phyloP scores from a whole-genome alignment of 2,888 invertebrate species.

The Harpalus rubripes region DNA sequence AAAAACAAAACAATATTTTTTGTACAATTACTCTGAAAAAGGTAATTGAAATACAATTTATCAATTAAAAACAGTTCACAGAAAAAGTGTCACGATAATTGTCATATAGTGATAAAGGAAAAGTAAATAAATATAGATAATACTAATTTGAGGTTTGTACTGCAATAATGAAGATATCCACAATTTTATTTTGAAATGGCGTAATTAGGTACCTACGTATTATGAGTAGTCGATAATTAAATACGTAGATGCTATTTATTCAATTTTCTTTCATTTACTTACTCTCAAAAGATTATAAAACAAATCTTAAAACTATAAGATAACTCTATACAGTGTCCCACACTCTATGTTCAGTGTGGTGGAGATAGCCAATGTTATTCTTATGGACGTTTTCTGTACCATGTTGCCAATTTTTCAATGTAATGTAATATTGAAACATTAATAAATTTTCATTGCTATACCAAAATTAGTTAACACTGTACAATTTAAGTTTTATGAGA shows the following conservation, averaged over 20 bases:
- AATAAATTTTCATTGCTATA: too few species aligned
- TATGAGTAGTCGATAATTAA: not conserved
- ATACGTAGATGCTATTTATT: not conserved
- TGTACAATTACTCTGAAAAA: constrained; percentile 25
- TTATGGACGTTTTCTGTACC: too few species aligned
- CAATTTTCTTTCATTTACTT: not conserved
- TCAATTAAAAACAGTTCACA: constrained; percentile 18
- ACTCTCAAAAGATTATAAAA: too few species aligned
- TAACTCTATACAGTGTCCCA: too few species aligned
- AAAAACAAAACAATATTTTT: constrained; percentile 27
- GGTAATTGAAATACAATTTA: constrained; percentile 39
- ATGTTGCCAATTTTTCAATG: too few species aligned
- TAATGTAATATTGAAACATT: too few species aligned
- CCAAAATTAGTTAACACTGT: too few species aligned
- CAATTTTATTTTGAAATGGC: constrained; percentile 2
- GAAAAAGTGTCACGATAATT: constrained; percentile 24
- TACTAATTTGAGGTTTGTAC: constrained; percentile 2
- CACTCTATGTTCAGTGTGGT: too few species aligned
- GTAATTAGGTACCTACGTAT: not conserved
- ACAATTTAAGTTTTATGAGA: too few species aligned
- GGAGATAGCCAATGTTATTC: too few species aligned
- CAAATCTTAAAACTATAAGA: too few species aligned
- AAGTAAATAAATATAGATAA: constrained; percentile 11
- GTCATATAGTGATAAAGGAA: constrained; percentile 25
- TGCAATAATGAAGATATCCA: not conserved